Evolutionary conservation across 2,113 vertebrate genomes (phyloP).

Genomic region (Oncorhynchus keta): DNA sequence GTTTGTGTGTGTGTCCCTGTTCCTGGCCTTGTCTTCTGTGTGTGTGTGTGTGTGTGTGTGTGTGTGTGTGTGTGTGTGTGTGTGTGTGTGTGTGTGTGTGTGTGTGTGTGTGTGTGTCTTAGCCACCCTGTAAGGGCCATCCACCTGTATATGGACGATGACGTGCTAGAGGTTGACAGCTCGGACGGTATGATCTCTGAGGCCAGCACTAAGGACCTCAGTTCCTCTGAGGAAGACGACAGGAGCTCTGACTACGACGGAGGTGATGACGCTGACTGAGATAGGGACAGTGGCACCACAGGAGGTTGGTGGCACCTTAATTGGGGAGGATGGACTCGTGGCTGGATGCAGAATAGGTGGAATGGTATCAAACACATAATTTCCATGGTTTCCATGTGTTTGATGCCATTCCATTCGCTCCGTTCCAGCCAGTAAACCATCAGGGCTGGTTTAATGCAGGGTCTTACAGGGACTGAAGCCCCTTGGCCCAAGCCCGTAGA

Average conservation of each 20-base stretch:
- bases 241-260: conserved; percentile 12
- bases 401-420: no score
- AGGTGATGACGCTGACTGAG: background rate
- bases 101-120: conserved; percentile 35
- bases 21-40: background rate
- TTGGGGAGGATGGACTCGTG: no score
- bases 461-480: no score
- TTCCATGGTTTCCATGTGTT: no score
- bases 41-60: conserved; percentile 26
- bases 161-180: conserved; percentile 63
- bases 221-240: conserved; percentile 52
- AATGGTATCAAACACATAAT: no score
- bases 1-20: conserved; percentile 15
- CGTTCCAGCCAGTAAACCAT: no score
- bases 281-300: no score
- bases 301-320: no score
- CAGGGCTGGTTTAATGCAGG: no score
- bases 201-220: conserved; percentile 55
- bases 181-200: conserved; percentile 65
- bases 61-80: conserved; percentile 19
- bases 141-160: conserved; percentile 60
- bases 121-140: conserved; percentile 53
- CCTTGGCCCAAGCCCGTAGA: no score
- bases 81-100: conserved; percentile 24
- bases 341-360: no score